Conservation (phyloP, 1,140 invertebrate genomes). For the Drosophila arizonae region DNA sequence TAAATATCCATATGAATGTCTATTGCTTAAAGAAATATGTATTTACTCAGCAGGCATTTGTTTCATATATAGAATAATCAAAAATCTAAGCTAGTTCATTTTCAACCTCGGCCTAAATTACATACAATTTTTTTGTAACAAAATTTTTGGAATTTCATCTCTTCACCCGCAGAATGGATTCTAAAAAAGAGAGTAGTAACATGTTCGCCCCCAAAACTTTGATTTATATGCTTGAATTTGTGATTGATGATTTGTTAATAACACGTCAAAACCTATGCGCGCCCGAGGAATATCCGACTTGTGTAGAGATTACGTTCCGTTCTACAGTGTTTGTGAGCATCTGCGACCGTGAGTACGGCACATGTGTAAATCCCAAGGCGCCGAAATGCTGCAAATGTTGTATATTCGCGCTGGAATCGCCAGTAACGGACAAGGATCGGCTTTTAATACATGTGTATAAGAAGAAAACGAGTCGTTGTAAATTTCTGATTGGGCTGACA, state of each 20-base stretch:
- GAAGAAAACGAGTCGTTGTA: constrained; percentile 74
- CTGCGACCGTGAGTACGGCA: constrained; percentile 73
- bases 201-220: constrained; percentile 40
- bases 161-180: constrained; percentile 10
- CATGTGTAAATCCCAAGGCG: constrained; percentile 60
- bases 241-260: constrained; percentile 76
- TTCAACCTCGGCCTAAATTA: constrained; percentile 38
- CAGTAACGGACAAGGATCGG: constrained; percentile 68
- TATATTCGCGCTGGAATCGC: constrained; percentile 70
- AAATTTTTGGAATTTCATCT: constrained; percentile 30
- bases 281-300: constrained; percentile 74
- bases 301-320: constrained; percentile 70
- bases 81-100: constrained; percentile 15
- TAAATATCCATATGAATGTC: too few species aligned
- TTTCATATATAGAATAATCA: neutral
- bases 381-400: constrained; percentile 77
- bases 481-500: constrained; percentile 72
- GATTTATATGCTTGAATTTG: constrained; percentile 80
- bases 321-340: constrained; percentile 68
- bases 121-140: constrained; percentile 32
- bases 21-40: too few species aligned
- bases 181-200: constrained; percentile 1
- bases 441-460: constrained; percentile 78
- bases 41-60: constrained; percentile 18
- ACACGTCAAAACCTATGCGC: constrained; percentile 74